These are phyloP conservation scores for Ciconia boyciana DNA, from an alignment of 2,113 vertebrate species.

Conservation along the genomic window DNA sequence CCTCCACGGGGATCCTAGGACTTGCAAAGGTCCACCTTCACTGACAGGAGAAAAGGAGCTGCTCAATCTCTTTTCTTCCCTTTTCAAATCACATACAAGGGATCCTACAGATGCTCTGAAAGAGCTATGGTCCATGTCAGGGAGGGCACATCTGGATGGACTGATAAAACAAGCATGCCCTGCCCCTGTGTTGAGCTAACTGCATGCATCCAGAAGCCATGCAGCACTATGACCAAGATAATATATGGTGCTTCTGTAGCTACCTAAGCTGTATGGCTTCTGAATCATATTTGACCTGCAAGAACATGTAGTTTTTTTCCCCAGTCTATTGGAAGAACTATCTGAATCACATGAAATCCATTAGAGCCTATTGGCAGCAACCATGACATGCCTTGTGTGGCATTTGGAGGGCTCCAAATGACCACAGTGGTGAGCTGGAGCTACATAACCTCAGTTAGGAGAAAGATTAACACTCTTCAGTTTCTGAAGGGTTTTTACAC, in stretches of 20 bases:
- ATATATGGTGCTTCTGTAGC: background rate
- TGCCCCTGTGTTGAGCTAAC: background rate
- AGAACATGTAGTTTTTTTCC: background rate
- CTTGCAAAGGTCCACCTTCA: background rate
- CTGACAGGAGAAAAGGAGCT: background rate
- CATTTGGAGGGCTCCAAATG: background rate
- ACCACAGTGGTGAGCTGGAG: background rate
- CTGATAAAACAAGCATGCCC: background rate
- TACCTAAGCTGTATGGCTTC: background rate
- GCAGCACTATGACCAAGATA: background rate
- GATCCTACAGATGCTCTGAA: background rate
- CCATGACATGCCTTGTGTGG: background rate
- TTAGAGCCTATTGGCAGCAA: background rate
- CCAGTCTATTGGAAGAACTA: background rate
- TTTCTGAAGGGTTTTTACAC: background rate
- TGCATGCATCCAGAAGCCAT: background rate
- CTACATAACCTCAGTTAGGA: background rate
- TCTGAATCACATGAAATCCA: background rate
- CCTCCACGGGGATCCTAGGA: background rate
- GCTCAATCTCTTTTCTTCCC: background rate
- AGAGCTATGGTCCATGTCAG: accelerated
- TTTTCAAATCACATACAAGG: background rate
- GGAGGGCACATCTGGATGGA: background rate
- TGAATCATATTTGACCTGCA: background rate
- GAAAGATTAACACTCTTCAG: background rate